Evolutionary conservation across 2,888 invertebrate genomes (phyloP).

Genomic region (Xestia rhomboidea): DNA sequence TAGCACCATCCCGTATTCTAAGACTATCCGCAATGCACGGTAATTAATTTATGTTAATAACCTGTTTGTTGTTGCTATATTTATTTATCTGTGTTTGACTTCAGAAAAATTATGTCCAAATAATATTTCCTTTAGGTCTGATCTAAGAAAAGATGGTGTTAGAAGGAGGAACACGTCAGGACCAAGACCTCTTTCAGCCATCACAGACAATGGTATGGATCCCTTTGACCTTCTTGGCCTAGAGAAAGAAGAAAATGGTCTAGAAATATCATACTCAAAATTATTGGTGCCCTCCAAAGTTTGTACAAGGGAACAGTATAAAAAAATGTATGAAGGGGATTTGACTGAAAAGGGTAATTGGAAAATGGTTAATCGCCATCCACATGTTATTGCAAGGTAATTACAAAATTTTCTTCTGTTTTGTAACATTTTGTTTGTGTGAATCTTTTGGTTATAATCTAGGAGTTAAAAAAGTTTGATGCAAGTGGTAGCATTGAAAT

Average conservation of each 20-base stretch:
- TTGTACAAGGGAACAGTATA: conserved; percentile 85
- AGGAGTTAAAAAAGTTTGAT: conserved; percentile 2
- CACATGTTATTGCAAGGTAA: conserved; percentile 91
- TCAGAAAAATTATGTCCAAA: not conserved
- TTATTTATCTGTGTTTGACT: not conserved
- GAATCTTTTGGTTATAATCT: conserved; percentile 17
- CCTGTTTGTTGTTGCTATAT: not conserved
- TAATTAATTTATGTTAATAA: conserved; percentile 72
- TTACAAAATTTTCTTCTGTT: conserved; percentile 15
- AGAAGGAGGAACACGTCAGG: conserved; percentile 95
- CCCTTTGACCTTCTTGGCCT: conserved; percentile 96
- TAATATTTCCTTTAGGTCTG: conserved; percentile 80
- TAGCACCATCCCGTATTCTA: conserved; percentile 96
- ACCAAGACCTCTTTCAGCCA: conserved; percentile 95
- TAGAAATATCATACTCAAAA: conserved; percentile 97
- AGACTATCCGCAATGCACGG: conserved; percentile 92
- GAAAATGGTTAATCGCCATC: conserved; percentile 86
- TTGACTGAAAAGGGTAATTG: conserved; percentile 85
- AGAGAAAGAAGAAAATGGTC: conserved; percentile 95
- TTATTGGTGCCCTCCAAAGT: conserved; percentile 94
- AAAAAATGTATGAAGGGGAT: conserved; percentile 88
- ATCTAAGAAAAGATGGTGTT: conserved; percentile 93
- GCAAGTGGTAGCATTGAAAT: conserved; percentile 22
- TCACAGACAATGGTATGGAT: conserved; percentile 95
- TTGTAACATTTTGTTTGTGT: conserved; percentile 35